Conservation (phyloP, 2,888 invertebrate genomes). For the Epinotia bilunana region DNA sequence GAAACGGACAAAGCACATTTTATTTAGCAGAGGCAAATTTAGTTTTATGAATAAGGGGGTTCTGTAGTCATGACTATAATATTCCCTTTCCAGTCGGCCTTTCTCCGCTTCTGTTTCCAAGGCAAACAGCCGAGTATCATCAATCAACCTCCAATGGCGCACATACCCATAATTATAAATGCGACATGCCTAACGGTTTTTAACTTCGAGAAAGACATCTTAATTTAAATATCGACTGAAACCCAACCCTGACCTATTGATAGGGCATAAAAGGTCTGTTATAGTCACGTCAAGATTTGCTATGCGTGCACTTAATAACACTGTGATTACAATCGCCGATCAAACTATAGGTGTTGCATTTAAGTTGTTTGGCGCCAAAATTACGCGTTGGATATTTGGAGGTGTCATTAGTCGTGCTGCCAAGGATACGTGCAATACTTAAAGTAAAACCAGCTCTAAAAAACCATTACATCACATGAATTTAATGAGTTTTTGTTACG, state of each 20-base stretch:
- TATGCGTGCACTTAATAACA: conserved; percentile 47
- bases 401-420: neutral
- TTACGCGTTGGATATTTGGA: neutral
- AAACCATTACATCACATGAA: neutral
- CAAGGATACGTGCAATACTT: neutral
- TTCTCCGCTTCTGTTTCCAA: neutral
- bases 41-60: too few species aligned
- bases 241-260: conserved; percentile 33
- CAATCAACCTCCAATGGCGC: conserved; percentile 1
- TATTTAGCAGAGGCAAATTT: too few species aligned
- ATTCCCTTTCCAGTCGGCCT: neutral
- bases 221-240: neutral
- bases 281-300: conserved; percentile 45
- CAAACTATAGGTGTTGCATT: conserved; percentile 34
- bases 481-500: too few species aligned
- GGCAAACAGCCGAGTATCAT: neutral
- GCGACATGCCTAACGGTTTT: conserved; percentile 9
- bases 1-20: too few species aligned
- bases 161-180: neutral
- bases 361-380: conserved; percentile 15
- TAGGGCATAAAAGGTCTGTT: conserved; percentile 32
- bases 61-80: neutral
- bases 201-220: neutral
- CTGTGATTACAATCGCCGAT: conserved; percentile 46
- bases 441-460: neutral